These are phyloP conservation scores for Typhlichthys eigenmanni DNA, from an alignment of 2,797 vertebrate genomes.

Conservation along the genomic window DNA sequence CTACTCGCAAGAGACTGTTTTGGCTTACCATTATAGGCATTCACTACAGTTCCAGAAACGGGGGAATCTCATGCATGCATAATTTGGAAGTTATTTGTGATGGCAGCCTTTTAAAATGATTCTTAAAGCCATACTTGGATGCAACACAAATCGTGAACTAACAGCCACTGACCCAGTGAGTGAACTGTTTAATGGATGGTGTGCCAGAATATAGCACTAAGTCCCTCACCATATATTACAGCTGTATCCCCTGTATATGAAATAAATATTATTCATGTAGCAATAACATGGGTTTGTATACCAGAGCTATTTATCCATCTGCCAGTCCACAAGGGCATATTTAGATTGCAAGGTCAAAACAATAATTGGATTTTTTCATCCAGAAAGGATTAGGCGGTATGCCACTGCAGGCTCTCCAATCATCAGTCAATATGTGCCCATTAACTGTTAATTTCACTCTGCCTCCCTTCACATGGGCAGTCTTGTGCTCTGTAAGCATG, in stretches of 20 bases:
- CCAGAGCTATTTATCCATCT: constrained; percentile 20
- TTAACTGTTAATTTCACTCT: constrained; percentile 71
- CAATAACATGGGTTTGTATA: neutral
- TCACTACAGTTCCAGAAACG: constrained; percentile 48
- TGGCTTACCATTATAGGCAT: neutral
- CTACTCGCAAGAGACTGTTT: no score
- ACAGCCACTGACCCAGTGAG: constrained; percentile 35
- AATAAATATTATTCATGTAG: neutral
- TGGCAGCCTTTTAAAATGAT: constrained; percentile 55
- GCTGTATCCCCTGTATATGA: constrained; percentile 12
- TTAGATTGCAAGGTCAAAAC: constrained; percentile 64
- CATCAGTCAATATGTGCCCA: constrained; percentile 60
- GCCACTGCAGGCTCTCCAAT: constrained; percentile 47
- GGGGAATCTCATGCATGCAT: constrained; percentile 18
- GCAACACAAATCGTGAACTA: constrained; percentile 31
- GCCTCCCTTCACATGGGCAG: constrained; percentile 56
- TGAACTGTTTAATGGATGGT: constrained; percentile 14
- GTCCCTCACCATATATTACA: constrained; percentile 25
- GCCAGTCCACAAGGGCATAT: constrained; percentile 49
- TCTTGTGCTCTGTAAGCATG: constrained; percentile 46
- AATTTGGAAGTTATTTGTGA: constrained; percentile 37
- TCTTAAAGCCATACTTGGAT: constrained; percentile 46
- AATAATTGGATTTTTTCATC: constrained; percentile 66
- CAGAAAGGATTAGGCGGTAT: constrained; percentile 61
- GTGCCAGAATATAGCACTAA: constrained; percentile 15